Percentiles rank a stretch among this genome's conserved stretches.
phyloP scores from a whole-genome alignment of 1,140 invertebrate genomes.

The Bombus confusus region DNA sequence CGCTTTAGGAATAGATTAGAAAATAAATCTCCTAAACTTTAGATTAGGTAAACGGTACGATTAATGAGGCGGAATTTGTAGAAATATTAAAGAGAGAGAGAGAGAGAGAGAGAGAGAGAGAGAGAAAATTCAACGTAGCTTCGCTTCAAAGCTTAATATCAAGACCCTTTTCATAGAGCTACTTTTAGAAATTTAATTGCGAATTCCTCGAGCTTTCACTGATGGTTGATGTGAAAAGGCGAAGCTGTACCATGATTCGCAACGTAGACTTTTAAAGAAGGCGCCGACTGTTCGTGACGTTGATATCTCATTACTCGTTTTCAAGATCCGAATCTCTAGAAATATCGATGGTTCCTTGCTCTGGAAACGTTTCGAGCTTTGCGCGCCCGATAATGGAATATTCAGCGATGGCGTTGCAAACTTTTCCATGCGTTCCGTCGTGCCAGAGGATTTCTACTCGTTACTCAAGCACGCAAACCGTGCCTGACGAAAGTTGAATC shows the following conservation, averaged over 20 bases:
- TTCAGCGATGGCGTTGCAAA: constrained; percentile 12
- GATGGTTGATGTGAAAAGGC: not conserved
- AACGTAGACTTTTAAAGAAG: constrained; percentile 2
- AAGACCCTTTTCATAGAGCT: too few relatives aligned
- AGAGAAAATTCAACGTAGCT: not conserved
- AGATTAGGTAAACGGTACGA: not conserved
- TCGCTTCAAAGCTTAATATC: too few relatives aligned
- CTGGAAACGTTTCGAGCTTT: not conserved
- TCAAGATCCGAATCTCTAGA: not conserved
- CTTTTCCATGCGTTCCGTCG: not conserved
- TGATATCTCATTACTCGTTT: constrained; percentile 34
- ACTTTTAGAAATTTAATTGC: not conserved
- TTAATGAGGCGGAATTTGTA: not conserved
- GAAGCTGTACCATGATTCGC: not conserved
- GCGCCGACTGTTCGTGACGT: constrained; percentile 29
- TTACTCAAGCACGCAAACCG: not conserved
- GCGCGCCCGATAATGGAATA: constrained; percentile 29
- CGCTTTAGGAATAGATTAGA: not conserved
- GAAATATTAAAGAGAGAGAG: not conserved
- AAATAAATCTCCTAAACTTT: not conserved
- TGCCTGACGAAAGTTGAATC: not conserved
- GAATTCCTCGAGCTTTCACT: not conserved
- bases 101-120: too few relatives aligned
- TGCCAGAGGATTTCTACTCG: constrained; percentile 9
- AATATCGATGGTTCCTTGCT: constrained; percentile 21